These are phyloP conservation scores for Drosophila maculinotata DNA, from an alignment of 2,888 invertebrate species.

Conservation along the genomic window DNA sequence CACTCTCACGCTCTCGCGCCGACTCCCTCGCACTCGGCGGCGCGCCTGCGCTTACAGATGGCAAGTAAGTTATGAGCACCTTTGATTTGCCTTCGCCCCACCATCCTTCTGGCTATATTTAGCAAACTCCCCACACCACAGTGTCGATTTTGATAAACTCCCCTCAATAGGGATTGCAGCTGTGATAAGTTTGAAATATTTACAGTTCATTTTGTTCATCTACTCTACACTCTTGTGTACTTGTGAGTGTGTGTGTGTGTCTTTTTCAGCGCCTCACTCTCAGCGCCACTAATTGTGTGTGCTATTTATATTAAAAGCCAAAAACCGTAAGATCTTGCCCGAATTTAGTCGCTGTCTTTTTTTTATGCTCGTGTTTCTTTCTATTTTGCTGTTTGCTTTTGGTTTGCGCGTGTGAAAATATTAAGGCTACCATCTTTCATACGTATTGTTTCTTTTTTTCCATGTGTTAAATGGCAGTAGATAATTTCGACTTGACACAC, in stretches of 20 bases:
- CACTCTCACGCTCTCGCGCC: slow-evolving; percentile 32
- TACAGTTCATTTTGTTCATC: slow-evolving; percentile 56
- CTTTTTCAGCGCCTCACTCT: slow-evolving; percentile 34
- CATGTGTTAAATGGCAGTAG: slow-evolving; percentile 68
- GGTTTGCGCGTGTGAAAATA: slow-evolving; percentile 73
- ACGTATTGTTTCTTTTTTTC: slow-evolving; percentile 24
- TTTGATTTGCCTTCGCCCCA: slow-evolving; percentile 37
- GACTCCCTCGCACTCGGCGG: slow-evolving; percentile 18
- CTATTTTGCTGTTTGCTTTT: slow-evolving; percentile 38
- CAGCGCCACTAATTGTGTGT: slow-evolving; percentile 73
- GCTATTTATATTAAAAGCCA: slow-evolving; percentile 69
- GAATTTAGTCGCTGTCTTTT: slow-evolving; percentile 48
- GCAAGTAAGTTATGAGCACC: slow-evolving; percentile 40
- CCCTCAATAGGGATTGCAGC: slow-evolving; percentile 46
- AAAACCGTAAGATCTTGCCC: slow-evolving; percentile 57
- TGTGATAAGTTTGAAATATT: slow-evolving; percentile 67
- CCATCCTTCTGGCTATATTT: slow-evolving; percentile 56
- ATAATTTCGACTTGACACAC: slow-evolving; percentile 74
- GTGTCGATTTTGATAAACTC: slow-evolving; percentile 45
- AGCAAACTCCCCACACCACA: slow-evolving; percentile 21
- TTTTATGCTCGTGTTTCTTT: slow-evolving; percentile 25
- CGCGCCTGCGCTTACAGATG: slow-evolving; percentile 53
- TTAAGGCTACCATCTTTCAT: slow-evolving; percentile 60
- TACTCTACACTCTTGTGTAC: neutral
- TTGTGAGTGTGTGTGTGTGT: neutral